Base-by-base conservation (phyloP, 2,113 vertebrate genomes). In the Hoplias malabaricus region DNA sequence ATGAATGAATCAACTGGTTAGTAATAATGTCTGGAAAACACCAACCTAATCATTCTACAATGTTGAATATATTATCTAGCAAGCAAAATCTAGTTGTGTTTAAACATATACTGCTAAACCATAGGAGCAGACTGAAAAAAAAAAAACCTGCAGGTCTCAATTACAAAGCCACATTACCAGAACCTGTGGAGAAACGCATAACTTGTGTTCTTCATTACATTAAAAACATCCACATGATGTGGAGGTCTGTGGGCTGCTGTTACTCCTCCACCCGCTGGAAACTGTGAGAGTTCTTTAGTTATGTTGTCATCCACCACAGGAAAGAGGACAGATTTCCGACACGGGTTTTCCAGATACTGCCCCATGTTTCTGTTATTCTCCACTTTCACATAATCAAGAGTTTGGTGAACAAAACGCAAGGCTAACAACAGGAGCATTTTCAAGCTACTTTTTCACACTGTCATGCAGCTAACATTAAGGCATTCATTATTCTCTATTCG, bases 281-380 rank as follows among this genome's bases (percentile, higher is more conserved):
- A 33, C 1, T 13, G 31, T 19, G 21, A 21, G 31, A 46, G 42
- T 70, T 70, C 43, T 70, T 78, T 50, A 36, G 23, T 8, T 21
- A 78, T 70, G 67, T 29, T 48, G 46, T 78, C 75, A 62, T 78
- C 66, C 42, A 70, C 76, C 57, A 63, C 33, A 70, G 21, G 27
- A 29, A 69, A 31, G 57, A 34, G 10, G 48, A 31, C 54, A 43
- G 3, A 23, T 23, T 70, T 61, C 46, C 34, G 19, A 0, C 25
- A 33, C n/a, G 29, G 13, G 11, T 23, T 38, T n/a, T 53, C 48
- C 48, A 21, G 48, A 21, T 9, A 53, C 48, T 21, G 48, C 48
- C 48, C 48, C 48, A 31, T 36, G 27, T 42, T 25, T 56, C 33
- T 40, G 21, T 19, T 75, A 65, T 65, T 66, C 62, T 48, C 3